Evolutionary conservation across 2,113 vertebrate genomes (phyloP).

Genomic region (Etheostoma cragini): DNA sequence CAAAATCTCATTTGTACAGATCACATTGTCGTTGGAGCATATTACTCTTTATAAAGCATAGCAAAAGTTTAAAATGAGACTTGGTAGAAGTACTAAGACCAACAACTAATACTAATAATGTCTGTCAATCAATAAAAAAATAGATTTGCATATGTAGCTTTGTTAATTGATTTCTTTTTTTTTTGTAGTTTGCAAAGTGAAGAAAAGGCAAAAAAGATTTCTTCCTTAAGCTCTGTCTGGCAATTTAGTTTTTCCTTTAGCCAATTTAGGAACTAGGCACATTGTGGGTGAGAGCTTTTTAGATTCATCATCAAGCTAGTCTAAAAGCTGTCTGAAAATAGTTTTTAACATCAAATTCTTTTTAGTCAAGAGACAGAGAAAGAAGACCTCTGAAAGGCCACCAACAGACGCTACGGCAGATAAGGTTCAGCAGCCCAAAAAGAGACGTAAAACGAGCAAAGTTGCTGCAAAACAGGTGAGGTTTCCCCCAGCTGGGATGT

Average conservation of each 20-base stretch:
- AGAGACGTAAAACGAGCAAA: constrained; percentile 63
- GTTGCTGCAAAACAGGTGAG: constrained; percentile 62
- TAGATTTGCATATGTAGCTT: no score
- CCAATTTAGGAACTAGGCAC: not conserved
- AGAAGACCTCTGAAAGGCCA: constrained; percentile 55
- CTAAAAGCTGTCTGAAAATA: not conserved
- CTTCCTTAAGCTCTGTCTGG: not conserved
- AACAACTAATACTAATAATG: not conserved
- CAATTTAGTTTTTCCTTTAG: not conserved
- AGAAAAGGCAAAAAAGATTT: no score
- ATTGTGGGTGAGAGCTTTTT: not conserved
- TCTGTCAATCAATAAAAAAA: not conserved
- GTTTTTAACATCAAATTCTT: not conserved
- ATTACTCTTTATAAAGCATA: not conserved
- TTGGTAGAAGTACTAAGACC: not conserved
- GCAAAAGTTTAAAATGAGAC: not conserved
- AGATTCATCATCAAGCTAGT: not conserved
- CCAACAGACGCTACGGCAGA: constrained; percentile 19
- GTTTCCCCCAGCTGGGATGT: not conserved
- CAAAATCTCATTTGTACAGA: not conserved
- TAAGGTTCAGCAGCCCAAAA: constrained; percentile 56
- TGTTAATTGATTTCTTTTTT: not conserved
- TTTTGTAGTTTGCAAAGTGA: constrained; percentile 21
- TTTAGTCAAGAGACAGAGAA: constrained; percentile 62
- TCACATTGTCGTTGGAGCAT: not conserved